Evolutionary conservation across 2,888 invertebrate species (phyloP), one percentile per base, ranked within the genome.

Genomic region (Anthrax anthrax): DNA sequence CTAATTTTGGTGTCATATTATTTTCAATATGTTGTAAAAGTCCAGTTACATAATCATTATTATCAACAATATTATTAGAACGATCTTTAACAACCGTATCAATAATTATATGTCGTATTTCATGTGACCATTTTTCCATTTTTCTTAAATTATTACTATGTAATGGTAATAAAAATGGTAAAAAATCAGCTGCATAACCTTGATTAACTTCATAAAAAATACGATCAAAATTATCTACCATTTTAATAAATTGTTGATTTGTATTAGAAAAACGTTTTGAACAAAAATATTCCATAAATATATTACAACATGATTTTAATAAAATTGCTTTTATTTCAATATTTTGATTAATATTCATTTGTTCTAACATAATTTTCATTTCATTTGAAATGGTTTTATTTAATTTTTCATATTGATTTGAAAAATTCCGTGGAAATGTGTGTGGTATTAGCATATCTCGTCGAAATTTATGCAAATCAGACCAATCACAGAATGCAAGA

Each of bases 401-500:
- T 41, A 78, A 58, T 37, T 69, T 63, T 49, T 69, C 60, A 57
- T 71, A 77, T 43, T 72, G 72, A 37, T 66, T 57, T n/a, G 75
- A 72, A 52, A 72, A 72, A 2, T 73, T 69, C 37, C 74, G 65
- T 0, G 78, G 78, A 55, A 78, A 77, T 2, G 75, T 73, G 63
- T 77, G 72, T 0, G 69, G 66, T 46, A 70, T 69, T 6, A 78
- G 62, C 68, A 79, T 72, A 49, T 77, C 75, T 13, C 80, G 67
- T 12, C 79, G 67, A 1, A 66, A 61, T 55, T 76, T 77, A 54
- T 81, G 80, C 1, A 76, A 62, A 14, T 75, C 72, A 10, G 79
- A 79, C 78, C 79, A 81, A 58, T 80, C 73, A 60, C 79, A 79
- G 56, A 81, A 77, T n/a, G 80, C 80, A 53, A 81, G 62, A 46